Percentiles rank a stretch among this genome's conserved stretches.
Evolutionary conservation across 2,888 invertebrate species (phyloP).

Genomic region (Rhorus exstirpatorius): DNA sequence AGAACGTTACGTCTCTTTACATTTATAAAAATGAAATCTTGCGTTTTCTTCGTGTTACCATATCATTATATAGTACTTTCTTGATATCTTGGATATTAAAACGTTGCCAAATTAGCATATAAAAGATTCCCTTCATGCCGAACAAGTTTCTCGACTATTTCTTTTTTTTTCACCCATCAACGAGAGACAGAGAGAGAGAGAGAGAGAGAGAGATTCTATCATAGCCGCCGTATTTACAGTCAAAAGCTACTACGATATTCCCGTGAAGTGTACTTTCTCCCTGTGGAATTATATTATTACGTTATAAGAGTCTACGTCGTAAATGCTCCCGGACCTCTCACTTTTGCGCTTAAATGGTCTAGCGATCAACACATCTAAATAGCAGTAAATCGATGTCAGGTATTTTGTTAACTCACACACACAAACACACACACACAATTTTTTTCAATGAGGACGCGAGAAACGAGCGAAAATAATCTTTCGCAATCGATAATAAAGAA

Average conservation of each 20-base stretch:
- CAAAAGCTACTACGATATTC: conserved; percentile 46
- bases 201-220: conserved; percentile 27
- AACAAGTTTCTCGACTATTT: conserved; percentile 24
- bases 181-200: conserved; percentile 2
- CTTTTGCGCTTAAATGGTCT: conserved; percentile 48
- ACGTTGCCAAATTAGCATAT: background rate
- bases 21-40: background rate
- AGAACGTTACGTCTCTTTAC: background rate
- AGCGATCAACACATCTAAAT: conserved; percentile 28
- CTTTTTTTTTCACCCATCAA: conserved; percentile 14
- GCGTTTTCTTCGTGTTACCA: background rate
- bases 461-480: background rate
- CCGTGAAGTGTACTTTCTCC: conserved; percentile 59
- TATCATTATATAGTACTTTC: background rate
- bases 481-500: conserved; percentile 10
- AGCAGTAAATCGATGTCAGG: conserved; percentile 19
- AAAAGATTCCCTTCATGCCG: background rate
- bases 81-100: conserved; percentile 9
- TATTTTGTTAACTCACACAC: conserved; percentile 9
- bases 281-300: conserved; percentile 58
- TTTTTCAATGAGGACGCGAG: background rate
- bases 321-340: conserved; percentile 54
- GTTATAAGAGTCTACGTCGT: conserved; percentile 51
- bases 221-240: conserved; percentile 27
- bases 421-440: no score